Evolutionary conservation across 2,797 vertebrate species (phyloP), one percentile per base, ranked within the genome.

Genomic region (Karalla daura): DNA sequence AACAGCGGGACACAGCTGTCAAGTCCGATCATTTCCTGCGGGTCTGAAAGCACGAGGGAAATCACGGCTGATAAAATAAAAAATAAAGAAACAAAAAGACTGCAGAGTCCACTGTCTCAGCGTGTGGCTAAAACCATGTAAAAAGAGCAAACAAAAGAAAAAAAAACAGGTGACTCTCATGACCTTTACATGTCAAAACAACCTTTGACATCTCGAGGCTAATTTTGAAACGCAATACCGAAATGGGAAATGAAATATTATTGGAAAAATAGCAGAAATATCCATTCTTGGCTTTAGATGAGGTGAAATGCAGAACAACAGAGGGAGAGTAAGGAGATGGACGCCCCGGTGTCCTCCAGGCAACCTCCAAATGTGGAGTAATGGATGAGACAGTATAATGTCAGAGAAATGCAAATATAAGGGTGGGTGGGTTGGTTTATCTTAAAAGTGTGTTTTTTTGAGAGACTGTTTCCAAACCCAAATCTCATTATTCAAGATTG

Each of bases 1-100:
- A 81, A 55, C 80, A 78, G 80, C 37, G 25, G 78, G 66, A 79
- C 17, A 44, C 76, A 82, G 74, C 83, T 85, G 90, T 85, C 76
- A 77, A 55, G 52, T 78, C 35, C 40, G 10, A 81, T 90, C 81
- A 79, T 69, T 84, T 80, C 78, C 76, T 84, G 67, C 76, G 49
- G 65, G 63, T 71, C 40, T 73, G 63, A 71, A 84, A 51, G 69
- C 83, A 67, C 69, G 11, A 61, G 77, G 80, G 80, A 87, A 85
- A 88, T 88, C 80, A 73, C 55, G 39, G 54, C 52, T 27, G 56
- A 23, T 43, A 11, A 73, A 76, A 67, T 24, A n/a, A n/a, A n/a
- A n/a, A n/a, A n/a, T n/a, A n/a, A n/a, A n/a, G n/a, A n/a, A n/a
- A n/a, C n/a, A n/a, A n/a, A n/a, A n/a, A n/a, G 14, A 5, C 28